These are phyloP conservation scores for Rhynchophorus ferrugineus DNA, from an alignment of 1,140 invertebrate genomes.

Conservation along the genomic window DNA sequence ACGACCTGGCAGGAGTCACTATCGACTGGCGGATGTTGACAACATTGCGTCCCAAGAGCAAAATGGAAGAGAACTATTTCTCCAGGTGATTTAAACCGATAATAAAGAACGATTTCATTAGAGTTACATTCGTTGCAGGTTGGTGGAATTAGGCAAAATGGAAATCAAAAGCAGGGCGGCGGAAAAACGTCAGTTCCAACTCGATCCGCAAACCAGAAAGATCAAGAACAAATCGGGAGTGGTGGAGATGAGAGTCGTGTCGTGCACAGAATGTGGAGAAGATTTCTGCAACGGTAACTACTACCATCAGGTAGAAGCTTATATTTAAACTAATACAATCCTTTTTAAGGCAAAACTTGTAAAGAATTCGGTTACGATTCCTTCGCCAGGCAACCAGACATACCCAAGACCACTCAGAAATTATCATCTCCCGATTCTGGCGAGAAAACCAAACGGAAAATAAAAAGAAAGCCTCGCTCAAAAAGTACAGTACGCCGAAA, in stretches of 20 bases:
- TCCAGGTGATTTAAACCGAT: constrained; percentile 50
- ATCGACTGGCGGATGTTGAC: constrained; percentile 93
- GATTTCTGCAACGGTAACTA: constrained; percentile 69
- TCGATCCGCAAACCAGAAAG: constrained; percentile 58
- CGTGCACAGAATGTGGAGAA: constrained; percentile 73
- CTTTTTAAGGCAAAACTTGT: constrained; percentile 40
- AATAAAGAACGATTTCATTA: neutral
- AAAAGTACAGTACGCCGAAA: constrained; percentile 28
- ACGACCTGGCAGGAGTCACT: constrained; percentile 74
- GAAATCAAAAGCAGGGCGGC: constrained; percentile 57
- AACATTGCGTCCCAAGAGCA: constrained; percentile 69
- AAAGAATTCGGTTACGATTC: constrained; percentile 46
- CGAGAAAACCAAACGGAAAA: constrained; percentile 27
- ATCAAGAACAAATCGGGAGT: constrained; percentile 72
- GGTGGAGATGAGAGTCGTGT: constrained; percentile 63
- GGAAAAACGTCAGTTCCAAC: constrained; percentile 54
- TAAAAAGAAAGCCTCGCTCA: constrained; percentile 25
- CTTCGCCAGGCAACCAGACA: constrained; percentile 39
- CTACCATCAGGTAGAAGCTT: neutral
- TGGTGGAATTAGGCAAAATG: constrained; percentile 75
- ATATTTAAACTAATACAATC: neutral
- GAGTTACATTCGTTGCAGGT: constrained; percentile 37
- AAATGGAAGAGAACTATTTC: constrained; percentile 81
- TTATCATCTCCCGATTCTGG: constrained; percentile 17
- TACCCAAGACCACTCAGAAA: constrained; percentile 25